Base-by-base conservation (phyloP, 2,797 vertebrate genomes). In the Enteromius viviparus region DNA sequence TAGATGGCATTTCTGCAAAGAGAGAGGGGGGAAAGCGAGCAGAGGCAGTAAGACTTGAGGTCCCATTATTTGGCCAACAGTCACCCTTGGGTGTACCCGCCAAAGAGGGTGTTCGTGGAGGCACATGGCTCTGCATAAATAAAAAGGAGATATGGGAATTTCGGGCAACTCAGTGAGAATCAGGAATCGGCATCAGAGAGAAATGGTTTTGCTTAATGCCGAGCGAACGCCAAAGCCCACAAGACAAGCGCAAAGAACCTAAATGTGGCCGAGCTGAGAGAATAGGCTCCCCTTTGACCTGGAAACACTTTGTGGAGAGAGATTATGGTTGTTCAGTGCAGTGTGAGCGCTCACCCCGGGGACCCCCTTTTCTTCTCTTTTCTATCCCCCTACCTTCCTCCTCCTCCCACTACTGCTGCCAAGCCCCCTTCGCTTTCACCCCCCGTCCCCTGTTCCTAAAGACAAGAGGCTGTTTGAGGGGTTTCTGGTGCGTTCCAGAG, bases 241-340 rank as follows among this genome's bases (percentile, higher is more conserved):
- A 26, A 86, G 81, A 85, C 60, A 29, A 75, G 85, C 49, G 17
- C 81, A 84, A 74, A 77, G 81, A 86, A 65, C 53, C 79, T 84
- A 85, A 85, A 86, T 75, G 81, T 79, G 76, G 70, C 85, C 81
- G 19, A 78, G 70, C 82, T 53, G 88, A 81, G 87, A 87, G 88
- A 87, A 88, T 76, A 82, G 87, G 71, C 82, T 93, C 93, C 92
- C 93, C 94, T 93, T 92, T 94, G 94, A 95, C 94, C 93, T 90
- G 89, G 88, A 92, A 91, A 94, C 94, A 93, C 92, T 93, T 92
- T 91, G 93, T 91, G 91, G 91, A 91, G 91, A 89, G 93, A 95
- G 94, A 95, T 95, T 95, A 95, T 87, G 92, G 94, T 94, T 95
- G 94, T 95, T 94, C 90, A 93, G 90, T 92, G 94, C 91, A 87